These are phyloP conservation scores for Sylvia atricapilla DNA, from an alignment of 2,113 vertebrate species.

Conservation along the genomic window DNA sequence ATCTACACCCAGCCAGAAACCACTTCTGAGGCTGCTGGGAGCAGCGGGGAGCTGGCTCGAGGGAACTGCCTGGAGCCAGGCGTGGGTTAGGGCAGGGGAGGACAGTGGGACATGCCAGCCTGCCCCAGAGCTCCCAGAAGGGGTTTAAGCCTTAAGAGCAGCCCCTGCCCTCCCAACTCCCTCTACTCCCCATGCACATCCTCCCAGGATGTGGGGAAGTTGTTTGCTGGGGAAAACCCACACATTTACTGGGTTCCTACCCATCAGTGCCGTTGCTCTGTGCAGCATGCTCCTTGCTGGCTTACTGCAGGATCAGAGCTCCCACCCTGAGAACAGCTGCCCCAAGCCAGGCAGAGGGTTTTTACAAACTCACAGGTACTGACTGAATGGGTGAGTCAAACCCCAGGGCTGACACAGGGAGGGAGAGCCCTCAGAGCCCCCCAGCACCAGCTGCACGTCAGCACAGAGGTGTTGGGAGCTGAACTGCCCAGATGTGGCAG, in stretches of 20 bases:
- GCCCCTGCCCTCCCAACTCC: not conserved
- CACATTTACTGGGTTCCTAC: not conserved
- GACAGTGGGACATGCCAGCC: not conserved
- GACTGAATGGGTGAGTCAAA: not conserved
- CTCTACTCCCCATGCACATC: not conserved
- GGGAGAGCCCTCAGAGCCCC: not conserved
- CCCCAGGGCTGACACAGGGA: fast-evolving
- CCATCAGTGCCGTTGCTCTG: fast-evolving
- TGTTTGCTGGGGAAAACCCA: not conserved
- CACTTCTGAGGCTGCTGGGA: slow-evolving; percentile 58
- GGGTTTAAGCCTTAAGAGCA: not conserved
- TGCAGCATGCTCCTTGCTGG: fast-evolving
- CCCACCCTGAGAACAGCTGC: not conserved
- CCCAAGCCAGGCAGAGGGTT: not conserved
- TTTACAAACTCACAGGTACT: not conserved
- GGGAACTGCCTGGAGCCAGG: slow-evolving; percentile 37
- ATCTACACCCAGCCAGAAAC: slow-evolving; percentile 55
- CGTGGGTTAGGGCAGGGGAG: not conserved
- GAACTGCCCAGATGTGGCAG: not conserved
- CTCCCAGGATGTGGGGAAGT: not conserved
- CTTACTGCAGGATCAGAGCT: not conserved
- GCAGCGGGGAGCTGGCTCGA: slow-evolving; percentile 26
- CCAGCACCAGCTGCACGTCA: fast-evolving
- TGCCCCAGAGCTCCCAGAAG: not conserved
- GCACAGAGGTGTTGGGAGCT: not conserved